Evolutionary conservation across 2,888 invertebrate genomes (phyloP).

Genomic region (Trissonchulus sp.): DNA sequence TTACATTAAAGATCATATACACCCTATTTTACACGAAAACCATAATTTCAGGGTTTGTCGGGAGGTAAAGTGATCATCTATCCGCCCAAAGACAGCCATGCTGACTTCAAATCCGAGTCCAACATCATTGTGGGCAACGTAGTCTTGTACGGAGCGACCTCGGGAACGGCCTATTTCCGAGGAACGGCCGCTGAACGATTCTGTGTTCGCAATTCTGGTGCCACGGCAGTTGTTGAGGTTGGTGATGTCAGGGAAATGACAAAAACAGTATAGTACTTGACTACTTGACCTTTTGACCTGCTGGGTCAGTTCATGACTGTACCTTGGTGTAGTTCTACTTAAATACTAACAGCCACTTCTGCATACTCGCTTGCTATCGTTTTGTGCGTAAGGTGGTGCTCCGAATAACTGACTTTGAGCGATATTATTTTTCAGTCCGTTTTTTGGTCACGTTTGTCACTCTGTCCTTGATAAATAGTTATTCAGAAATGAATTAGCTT

Average conservation of each 20-base stretch:
- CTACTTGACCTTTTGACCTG: slow-evolving; percentile 2
- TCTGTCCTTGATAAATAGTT: too few species aligned
- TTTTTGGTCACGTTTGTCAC: too few species aligned
- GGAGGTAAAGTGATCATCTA: slow-evolving; percentile 88
- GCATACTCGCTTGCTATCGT: too few species aligned
- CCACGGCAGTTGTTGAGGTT: slow-evolving; percentile 81
- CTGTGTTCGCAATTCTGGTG: slow-evolving; percentile 96
- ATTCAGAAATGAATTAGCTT: too few species aligned
- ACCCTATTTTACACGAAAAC: too few species aligned
- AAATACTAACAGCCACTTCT: too few species aligned
- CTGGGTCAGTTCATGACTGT: background rate
- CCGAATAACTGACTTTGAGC: too few species aligned
- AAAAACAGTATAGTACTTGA: background rate
- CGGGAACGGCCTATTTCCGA: slow-evolving; percentile 85
- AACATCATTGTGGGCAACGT: slow-evolving; percentile 98
- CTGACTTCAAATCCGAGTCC: slow-evolving; percentile 73
- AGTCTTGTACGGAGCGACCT: slow-evolving; percentile 92
- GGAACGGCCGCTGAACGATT: slow-evolving; percentile 97
- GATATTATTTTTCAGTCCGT: too few species aligned
- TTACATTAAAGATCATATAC: too few species aligned
- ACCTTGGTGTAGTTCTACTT: background rate
- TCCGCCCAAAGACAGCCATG: slow-evolving; percentile 73
- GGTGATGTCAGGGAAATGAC: too few species aligned
- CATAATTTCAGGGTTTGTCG: slow-evolving; percentile 67
- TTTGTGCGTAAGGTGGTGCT: too few species aligned